These are phyloP conservation scores for Rhombomys opimus DNA, from an alignment of 2,113 vertebrate genomes.

Conservation along the genomic window DNA sequence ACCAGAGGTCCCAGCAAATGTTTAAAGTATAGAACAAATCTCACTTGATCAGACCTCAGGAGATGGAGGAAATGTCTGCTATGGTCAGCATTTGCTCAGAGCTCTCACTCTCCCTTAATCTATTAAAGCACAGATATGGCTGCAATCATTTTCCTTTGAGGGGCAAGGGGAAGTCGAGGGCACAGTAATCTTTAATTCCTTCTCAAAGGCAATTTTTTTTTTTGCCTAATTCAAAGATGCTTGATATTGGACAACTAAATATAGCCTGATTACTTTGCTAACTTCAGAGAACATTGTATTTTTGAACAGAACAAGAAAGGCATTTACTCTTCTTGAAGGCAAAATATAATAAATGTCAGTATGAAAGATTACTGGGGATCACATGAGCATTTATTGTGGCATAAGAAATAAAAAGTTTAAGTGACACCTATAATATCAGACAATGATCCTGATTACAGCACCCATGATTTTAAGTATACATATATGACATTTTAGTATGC, in stretches of 20 bases:
- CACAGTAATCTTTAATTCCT: not conserved
- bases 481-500: not conserved
- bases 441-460: not conserved
- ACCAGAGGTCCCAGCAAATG: not conserved
- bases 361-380: not conserved
- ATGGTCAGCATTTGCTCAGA: not conserved
- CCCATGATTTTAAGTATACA: not conserved
- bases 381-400: not conserved
- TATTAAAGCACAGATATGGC: not conserved
- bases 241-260: not conserved
- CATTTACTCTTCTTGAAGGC: slow-evolving; percentile 1
- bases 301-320: not conserved
- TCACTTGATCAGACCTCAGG: not conserved
- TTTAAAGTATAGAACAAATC: not conserved
- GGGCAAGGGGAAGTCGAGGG: not conserved
- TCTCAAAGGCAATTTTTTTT: not conserved
- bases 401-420: not conserved
- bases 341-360: slow-evolving; percentile 19
- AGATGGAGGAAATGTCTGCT: not conserved
- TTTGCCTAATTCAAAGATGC: not conserved
- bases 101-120: not conserved
- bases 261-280: not conserved
- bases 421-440: not conserved
- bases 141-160: not conserved
- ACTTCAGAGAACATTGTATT: not conserved